Percentiles rank a stretch among this genome's conserved stretches.
Evolutionary conservation across 2,888 invertebrate genomes (phyloP).

Genomic region (Lithophane leautieri): DNA sequence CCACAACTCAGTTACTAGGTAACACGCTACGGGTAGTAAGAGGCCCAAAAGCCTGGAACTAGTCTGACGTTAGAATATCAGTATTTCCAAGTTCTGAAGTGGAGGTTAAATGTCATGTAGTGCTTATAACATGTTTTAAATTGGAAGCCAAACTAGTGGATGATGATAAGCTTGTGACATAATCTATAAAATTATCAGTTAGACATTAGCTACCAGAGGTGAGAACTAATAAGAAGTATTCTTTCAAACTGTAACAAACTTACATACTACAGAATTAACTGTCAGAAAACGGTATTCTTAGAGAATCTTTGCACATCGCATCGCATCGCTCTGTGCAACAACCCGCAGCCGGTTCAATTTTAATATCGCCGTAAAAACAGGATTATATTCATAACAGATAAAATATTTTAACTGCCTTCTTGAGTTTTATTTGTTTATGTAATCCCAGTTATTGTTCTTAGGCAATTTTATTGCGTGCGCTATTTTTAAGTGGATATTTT

Average conservation of each 20-base stretch:
- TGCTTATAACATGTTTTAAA: background rate
- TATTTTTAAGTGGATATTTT: slow-evolving; percentile 62
- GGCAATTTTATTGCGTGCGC: slow-evolving; percentile 79
- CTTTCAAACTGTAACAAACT: background rate
- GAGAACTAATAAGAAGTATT: background rate
- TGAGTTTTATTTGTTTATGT: slow-evolving; percentile 87
- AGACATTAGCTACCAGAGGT: background rate
- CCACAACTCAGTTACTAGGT: no score
- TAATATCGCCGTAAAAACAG: slow-evolving; percentile 83
- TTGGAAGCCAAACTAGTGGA: background rate
- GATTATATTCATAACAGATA: slow-evolving; percentile 90
- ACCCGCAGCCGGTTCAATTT: slow-evolving; percentile 78
- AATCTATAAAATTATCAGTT: background rate
- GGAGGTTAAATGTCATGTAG: no score
- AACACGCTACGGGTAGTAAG: no score
- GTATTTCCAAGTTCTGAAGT: background rate
- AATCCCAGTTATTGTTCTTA: slow-evolving; percentile 85
- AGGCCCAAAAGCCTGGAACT: background rate
- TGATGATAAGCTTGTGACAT: background rate
- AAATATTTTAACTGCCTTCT: slow-evolving; percentile 87
- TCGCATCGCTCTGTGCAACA: slow-evolving; percentile 16
- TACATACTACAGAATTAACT: background rate
- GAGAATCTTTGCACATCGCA: background rate
- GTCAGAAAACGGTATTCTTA: background rate
- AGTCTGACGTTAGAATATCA: background rate